phyloP scores from a whole-genome alignment of 2,888 invertebrate species.

The Miltochrista miniata region DNA sequence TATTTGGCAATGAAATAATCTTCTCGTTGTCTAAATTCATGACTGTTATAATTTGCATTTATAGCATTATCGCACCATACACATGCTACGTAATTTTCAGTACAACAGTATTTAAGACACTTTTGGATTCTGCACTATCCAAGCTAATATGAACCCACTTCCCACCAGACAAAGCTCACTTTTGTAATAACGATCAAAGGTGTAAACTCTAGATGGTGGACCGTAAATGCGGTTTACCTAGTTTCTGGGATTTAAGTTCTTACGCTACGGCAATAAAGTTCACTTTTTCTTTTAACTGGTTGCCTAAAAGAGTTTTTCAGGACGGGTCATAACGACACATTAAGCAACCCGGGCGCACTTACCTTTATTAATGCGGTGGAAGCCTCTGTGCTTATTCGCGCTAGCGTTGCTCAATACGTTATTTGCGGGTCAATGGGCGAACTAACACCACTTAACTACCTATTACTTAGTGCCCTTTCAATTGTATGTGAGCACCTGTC shows the following conservation, averaged over 20 bases:
- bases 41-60: conserved; percentile 36
- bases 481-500: conserved; percentile 16
- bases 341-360: conserved; percentile 74
- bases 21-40: conserved; percentile 34
- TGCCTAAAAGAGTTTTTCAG: conserved; percentile 71
- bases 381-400: conserved; percentile 62
- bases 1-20: conserved; percentile 14
- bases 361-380: conserved; percentile 80
- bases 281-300: conserved; percentile 36
- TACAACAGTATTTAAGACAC: conserved; percentile 40
- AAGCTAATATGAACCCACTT: conserved; percentile 37
- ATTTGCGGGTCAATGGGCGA: conserved; percentile 54
- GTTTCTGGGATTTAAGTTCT: conserved; percentile 39
- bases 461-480: conserved; percentile 44
- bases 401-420: conserved; percentile 45
- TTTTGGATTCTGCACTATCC: conserved; percentile 48
- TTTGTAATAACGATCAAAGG: conserved; percentile 54
- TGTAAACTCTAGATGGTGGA: conserved; percentile 60
- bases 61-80: conserved; percentile 44
- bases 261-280: conserved; percentile 36
- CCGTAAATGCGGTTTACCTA: conserved; percentile 56
- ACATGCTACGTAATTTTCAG: conserved; percentile 48
- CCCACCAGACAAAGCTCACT: conserved; percentile 47
- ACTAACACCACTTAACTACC: conserved; percentile 52
- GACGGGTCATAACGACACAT: conserved; percentile 77